These are phyloP conservation scores for Nymphalis polychloros DNA, from an alignment of 2,888 invertebrate species.

Conservation along the genomic window DNA sequence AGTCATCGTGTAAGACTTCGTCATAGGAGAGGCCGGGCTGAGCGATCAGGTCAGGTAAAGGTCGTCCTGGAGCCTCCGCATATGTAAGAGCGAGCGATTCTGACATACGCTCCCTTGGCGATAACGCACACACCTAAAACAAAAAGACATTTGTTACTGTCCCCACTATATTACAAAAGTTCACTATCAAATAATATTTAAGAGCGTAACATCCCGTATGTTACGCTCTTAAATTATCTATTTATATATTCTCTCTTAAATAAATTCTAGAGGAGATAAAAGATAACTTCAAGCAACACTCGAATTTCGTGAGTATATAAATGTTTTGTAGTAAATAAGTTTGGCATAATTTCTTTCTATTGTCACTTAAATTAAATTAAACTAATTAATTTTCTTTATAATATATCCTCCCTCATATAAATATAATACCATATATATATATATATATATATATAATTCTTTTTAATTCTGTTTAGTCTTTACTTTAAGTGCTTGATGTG, in stretches of 20 bases:
- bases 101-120: slow-evolving; percentile 83
- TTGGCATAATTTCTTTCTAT: not conserved
- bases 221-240: not conserved
- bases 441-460: too few relatives aligned
- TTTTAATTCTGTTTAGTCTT: too few relatives aligned
- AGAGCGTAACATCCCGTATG: slow-evolving; percentile 2
- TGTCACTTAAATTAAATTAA: not conserved
- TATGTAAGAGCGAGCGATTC: slow-evolving; percentile 76
- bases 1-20: slow-evolving; percentile 92
- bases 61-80: slow-evolving; percentile 79
- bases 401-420: too few relatives aligned
- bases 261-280: slow-evolving; percentile 3
- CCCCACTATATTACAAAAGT: slow-evolving; percentile 12
- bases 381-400: too few relatives aligned
- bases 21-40: slow-evolving; percentile 90
- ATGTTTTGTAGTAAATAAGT: not conserved
- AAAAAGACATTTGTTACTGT: slow-evolving; percentile 38
- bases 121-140: slow-evolving; percentile 86
- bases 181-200: slow-evolving; percentile 1
- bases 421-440: too few relatives aligned
- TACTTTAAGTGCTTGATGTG: too few relatives aligned
- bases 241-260: too few relatives aligned
- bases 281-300: not conserved
- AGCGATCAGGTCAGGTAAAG: slow-evolving; percentile 77
- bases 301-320: not conserved